These are phyloP conservation scores for Xestia sexstrigata DNA, from an alignment of 2,888 invertebrate species.

Conservation along the genomic window DNA sequence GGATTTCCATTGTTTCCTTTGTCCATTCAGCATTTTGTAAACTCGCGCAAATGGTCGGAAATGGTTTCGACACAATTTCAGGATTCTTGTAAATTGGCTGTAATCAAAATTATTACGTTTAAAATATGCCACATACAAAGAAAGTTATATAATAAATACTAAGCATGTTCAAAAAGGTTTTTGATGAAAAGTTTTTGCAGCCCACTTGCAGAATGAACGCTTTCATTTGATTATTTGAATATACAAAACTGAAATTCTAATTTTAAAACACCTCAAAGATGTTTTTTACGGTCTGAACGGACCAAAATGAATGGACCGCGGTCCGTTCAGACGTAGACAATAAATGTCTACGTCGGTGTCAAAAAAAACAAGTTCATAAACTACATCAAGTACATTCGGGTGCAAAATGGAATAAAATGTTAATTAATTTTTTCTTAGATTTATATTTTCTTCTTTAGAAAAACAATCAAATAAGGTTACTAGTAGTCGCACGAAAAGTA, in stretches of 20 bases:
- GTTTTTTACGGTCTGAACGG: not conserved
- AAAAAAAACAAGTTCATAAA: too few relatives aligned
- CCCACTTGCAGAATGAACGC: not conserved
- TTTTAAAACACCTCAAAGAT: not conserved
- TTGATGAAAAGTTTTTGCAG: not conserved
- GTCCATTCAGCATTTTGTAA: conserved; percentile 78
- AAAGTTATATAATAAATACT: too few relatives aligned
- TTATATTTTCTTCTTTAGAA: too few relatives aligned
- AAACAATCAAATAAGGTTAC: too few relatives aligned
- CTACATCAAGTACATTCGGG: too few relatives aligned
- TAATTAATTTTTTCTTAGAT: too few relatives aligned
- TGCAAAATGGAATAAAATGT: too few relatives aligned
- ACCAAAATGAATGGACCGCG: too few relatives aligned
- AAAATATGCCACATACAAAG: not conserved
- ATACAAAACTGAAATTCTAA: not conserved
- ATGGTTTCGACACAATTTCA: conserved; percentile 67
- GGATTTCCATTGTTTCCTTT: conserved; percentile 55
- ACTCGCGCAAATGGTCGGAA: conserved; percentile 74
- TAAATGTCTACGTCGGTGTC: too few relatives aligned
- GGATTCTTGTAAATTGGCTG: conserved; percentile 72
- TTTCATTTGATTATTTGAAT: not conserved
- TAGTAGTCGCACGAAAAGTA: too few relatives aligned
- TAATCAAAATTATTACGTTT: conserved; percentile 35
- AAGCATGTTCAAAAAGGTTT: not conserved
- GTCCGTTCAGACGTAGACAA: too few relatives aligned